Base-by-base conservation (phyloP, 1,140 invertebrate species). In the Dendrolimus punctatus region DNA sequence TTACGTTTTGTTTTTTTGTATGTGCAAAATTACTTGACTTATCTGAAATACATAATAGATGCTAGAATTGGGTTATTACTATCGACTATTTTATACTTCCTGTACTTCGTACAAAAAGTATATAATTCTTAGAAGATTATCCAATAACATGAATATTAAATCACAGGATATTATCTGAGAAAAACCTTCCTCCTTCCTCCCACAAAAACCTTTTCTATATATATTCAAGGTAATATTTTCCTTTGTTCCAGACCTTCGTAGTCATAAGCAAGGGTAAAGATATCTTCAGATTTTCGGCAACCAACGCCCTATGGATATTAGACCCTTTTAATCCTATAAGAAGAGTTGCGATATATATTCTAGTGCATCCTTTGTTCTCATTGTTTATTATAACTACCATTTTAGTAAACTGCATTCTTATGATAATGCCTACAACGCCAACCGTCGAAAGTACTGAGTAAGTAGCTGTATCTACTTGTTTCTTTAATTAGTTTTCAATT, bases 221-320 rank as follows among this genome's bases (percentile, higher is more conserved):
- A 23, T 23, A 23, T 23, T 23, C 23, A 23, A 23, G 23, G 23
- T 23, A 3, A 23, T 23, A 23, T 23, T 23, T 23, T 8, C 4
- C 80, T 85, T 88, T 77, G 76, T 91, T 92, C 53, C 91, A 99
- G 97, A 98, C 97, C 83, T 99, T 99, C 91, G 94, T 98, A 90
- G 97, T 99, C 74, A 91, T 99, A 88, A 98, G 96, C 90, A 98
- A 95, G 91, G 97, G 97, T 89, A 98, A 96, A 91, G 96, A 98
- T 90, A 98, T 99, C 90, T 99, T 97, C 92, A 93, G 97, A 89
- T 99, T 99, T 92, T 98, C 95, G 89, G 96, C 97, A 78, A 96
- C 96, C 67, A 94, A 98, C 87, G 96, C 96, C 83, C 89, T 99
- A 85, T 99, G 94, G 92, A 91, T 98, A 81, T 91, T 99, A 76